phyloP scores from a whole-genome alignment of 2,888 invertebrate species.

The Andrena fulva region DNA sequence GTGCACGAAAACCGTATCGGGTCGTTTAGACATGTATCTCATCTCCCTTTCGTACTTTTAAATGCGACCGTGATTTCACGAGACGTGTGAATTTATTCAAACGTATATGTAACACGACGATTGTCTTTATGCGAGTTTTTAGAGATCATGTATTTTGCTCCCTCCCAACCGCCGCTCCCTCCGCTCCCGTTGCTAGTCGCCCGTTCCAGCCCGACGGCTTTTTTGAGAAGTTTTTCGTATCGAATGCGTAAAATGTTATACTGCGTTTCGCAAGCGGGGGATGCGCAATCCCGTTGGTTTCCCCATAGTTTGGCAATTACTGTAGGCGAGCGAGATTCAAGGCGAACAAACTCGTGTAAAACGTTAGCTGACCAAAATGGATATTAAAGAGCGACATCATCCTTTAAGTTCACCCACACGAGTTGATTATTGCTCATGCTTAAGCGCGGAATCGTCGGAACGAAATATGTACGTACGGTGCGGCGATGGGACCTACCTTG shows the following conservation, averaged over 20 bases:
- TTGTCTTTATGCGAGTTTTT: constrained; percentile 32
- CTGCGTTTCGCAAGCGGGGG: constrained; percentile 32
- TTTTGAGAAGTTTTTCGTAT: constrained; percentile 22
- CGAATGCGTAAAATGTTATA: constrained; percentile 38
- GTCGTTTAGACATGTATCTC: constrained; percentile 48
- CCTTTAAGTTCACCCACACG: neutral
- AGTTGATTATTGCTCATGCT: neutral
- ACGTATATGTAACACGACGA: constrained; percentile 8
- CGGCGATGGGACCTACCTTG: neutral
- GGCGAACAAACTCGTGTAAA: constrained; percentile 21
- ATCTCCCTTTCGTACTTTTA: constrained; percentile 40
- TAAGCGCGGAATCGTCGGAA: neutral
- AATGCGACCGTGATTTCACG: constrained; percentile 55
- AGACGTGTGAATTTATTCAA: constrained; percentile 49
- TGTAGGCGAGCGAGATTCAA: constrained; percentile 27
- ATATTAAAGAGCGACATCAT: constrained; percentile 34
- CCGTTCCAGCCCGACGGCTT: neutral
- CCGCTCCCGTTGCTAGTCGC: neutral
- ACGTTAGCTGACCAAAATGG: constrained; percentile 13
- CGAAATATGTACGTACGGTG: neutral
- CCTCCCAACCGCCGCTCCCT: neutral
- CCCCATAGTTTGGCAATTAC: constrained; percentile 45
- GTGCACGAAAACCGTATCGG: constrained; percentile 37
- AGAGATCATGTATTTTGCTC: neutral
- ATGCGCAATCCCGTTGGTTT: constrained; percentile 41